Conservation (phyloP, 2,797 vertebrate genomes). For the Aplochiton taeniatus region DNA sequence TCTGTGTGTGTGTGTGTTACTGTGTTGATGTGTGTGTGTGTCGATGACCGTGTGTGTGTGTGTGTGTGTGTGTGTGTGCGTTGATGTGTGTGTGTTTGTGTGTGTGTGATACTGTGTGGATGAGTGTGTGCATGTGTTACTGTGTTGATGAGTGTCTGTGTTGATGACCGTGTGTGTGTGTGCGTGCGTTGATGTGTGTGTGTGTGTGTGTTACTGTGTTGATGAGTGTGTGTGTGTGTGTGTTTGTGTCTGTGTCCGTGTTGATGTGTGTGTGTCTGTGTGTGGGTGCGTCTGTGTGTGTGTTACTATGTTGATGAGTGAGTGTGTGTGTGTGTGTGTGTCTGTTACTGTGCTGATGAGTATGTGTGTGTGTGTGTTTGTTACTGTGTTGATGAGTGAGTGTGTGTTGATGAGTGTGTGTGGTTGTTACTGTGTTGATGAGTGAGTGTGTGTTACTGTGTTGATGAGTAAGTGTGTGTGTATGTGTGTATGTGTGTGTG, state of each 20-base stretch:
- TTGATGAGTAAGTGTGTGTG: conserved; percentile 26
- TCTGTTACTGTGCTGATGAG: conserved; percentile 29
- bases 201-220: conserved; percentile 1
- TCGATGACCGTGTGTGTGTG: conserved; percentile 4
- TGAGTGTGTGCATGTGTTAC: too few species aligned
- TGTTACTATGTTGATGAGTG: background rate
- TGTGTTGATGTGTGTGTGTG: too few species aligned
- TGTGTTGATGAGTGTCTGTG: background rate
- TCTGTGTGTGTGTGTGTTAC: too few species aligned
- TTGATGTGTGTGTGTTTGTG: background rate
- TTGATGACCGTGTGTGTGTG: too few species aligned
- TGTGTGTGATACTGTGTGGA: too few species aligned
- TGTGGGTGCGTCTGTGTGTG: conserved; percentile 36
- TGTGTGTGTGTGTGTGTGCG: background rate
- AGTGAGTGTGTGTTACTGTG: background rate
- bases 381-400: background rate
- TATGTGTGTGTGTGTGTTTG: background rate
- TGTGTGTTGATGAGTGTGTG: background rate
- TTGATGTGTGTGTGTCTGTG: conserved; percentile 37
- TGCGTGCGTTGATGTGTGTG: background rate
- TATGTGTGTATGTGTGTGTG: conserved; percentile 41
- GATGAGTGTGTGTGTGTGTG: background rate
- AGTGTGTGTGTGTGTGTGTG: conserved; percentile 6
- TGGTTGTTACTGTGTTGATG: background rate
- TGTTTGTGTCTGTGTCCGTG: too few species aligned